These are phyloP conservation scores for Odontamblyopus lacepedii DNA, from an alignment of 2,797 vertebrate genomes.

Conservation along the genomic window DNA sequence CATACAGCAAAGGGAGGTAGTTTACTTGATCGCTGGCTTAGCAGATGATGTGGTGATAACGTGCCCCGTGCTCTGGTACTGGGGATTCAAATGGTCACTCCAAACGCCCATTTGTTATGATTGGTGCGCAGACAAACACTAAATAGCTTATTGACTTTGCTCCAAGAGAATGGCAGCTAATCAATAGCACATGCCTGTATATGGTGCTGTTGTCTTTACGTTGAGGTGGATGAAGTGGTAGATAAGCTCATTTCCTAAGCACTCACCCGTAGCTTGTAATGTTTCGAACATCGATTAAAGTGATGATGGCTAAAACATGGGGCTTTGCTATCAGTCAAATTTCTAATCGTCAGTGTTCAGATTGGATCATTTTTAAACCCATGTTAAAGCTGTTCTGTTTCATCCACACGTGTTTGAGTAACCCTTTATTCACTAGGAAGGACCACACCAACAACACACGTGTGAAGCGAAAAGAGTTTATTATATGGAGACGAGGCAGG, in stretches of 20 bases:
- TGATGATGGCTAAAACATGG: no score
- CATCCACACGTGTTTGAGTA: no score
- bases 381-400: no score
- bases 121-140: neutral
- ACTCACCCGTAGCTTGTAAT: neutral
- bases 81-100: neutral
- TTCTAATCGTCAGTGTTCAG: neutral
- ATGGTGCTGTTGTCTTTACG: neutral
- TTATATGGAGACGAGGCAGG: no score
- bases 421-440: no score
- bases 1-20: no score
- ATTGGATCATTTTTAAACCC: no score
- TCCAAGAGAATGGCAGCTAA: neutral
- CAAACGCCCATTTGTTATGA: neutral
- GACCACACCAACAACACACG: no score
- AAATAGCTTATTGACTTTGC: conserved; percentile 1
- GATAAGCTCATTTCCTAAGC: neutral
- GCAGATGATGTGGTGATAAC: neutral
- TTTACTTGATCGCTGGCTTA: neutral
- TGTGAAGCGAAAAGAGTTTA: no score
- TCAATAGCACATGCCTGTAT: neutral
- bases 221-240: neutral
- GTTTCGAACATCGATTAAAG: neutral
- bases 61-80: neutral
- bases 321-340: neutral